These are phyloP conservation scores for Schizopygopsis malacanthus DNA, from an alignment of 2,797 vertebrate genomes.

Conservation along the genomic window DNA sequence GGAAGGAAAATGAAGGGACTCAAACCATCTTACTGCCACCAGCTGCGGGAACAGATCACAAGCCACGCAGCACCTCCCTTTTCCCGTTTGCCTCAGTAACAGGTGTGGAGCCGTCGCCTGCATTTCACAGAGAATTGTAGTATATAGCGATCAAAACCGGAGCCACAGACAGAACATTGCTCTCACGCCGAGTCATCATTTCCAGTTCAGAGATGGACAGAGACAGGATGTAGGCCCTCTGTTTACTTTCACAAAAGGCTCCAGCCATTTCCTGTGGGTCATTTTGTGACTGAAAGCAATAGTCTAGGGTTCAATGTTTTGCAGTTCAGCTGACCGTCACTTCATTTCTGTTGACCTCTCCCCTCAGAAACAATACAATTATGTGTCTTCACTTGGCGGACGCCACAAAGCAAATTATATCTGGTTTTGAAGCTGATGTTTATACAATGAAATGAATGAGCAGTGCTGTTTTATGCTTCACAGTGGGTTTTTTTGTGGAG, in stretches of 20 bases:
- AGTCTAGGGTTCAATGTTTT: slow-evolving; percentile 54
- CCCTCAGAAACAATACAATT: slow-evolving; percentile 8
- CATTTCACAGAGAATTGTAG: slow-evolving; percentile 8
- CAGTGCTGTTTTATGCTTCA: slow-evolving; percentile 17
- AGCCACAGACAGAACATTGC: slow-evolving; percentile 44
- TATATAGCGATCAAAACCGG: slow-evolving; percentile 47
- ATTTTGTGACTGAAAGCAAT: slow-evolving; percentile 56
- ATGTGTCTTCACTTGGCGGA: neutral
- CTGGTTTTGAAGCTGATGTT: slow-evolving; percentile 35
- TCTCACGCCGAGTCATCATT: neutral
- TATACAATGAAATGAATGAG: neutral
- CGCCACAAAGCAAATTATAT: slow-evolving; percentile 31
- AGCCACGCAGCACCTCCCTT: neutral
- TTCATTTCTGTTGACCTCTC: slow-evolving; percentile 22
- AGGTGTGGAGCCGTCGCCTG: too few relatives aligned
- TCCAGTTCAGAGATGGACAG: slow-evolving; percentile 49
- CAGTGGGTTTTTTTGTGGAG: neutral
- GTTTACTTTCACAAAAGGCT: slow-evolving; percentile 57
- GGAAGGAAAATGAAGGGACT: slow-evolving; percentile 41
- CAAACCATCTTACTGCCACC: slow-evolving; percentile 60
- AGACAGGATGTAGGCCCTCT: slow-evolving; percentile 60
- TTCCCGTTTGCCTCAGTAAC: too few relatives aligned
- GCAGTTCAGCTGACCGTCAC: slow-evolving; percentile 29
- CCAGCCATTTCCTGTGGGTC: slow-evolving; percentile 64
- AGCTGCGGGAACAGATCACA: slow-evolving; percentile 62